phyloP scores from a whole-genome alignment of 1,140 invertebrate genomes.

The Formica exsecta region DNA sequence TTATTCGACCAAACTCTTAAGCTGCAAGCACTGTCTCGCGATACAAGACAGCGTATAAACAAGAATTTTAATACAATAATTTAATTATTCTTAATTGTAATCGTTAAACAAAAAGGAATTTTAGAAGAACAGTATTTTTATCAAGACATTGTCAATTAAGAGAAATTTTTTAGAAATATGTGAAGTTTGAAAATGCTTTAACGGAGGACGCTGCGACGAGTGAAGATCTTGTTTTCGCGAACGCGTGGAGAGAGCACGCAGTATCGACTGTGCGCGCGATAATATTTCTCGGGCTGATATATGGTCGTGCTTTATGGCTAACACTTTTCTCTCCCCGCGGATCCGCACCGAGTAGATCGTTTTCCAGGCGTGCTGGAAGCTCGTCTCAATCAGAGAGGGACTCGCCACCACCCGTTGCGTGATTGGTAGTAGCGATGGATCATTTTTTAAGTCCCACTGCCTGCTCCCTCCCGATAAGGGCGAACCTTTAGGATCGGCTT shows the following conservation, averaged over 20 bases:
- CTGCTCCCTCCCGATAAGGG: slow-evolving; percentile 81
- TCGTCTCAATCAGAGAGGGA: slow-evolving; percentile 82
- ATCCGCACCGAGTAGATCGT: slow-evolving; percentile 70
- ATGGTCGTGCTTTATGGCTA: slow-evolving; percentile 70
- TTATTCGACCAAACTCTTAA: slow-evolving; percentile 21
- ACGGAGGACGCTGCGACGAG: background rate
- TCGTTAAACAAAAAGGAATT: background rate
- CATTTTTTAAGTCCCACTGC: slow-evolving; percentile 83
- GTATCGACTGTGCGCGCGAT: slow-evolving; percentile 57
- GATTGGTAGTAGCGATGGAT: slow-evolving; percentile 84
- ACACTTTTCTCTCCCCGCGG: slow-evolving; percentile 71
- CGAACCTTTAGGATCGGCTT: slow-evolving; percentile 53
- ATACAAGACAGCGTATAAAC: background rate
- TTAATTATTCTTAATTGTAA: background rate
- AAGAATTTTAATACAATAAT: background rate
- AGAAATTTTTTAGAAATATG: background rate
- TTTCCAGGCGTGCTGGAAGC: slow-evolving; percentile 71
- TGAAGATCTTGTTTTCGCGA: slow-evolving; percentile 38
- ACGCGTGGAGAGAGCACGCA: slow-evolving; percentile 26
- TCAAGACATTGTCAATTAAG: slow-evolving; percentile 7
- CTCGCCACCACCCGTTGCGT: slow-evolving; percentile 78
- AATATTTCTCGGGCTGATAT: slow-evolving; percentile 66
- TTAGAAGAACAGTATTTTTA: background rate
- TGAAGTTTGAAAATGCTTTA: background rate
- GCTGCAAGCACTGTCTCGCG: background rate